Base-by-base conservation (phyloP, 2,888 invertebrate species). In the Agrotis ipsilon region DNA sequence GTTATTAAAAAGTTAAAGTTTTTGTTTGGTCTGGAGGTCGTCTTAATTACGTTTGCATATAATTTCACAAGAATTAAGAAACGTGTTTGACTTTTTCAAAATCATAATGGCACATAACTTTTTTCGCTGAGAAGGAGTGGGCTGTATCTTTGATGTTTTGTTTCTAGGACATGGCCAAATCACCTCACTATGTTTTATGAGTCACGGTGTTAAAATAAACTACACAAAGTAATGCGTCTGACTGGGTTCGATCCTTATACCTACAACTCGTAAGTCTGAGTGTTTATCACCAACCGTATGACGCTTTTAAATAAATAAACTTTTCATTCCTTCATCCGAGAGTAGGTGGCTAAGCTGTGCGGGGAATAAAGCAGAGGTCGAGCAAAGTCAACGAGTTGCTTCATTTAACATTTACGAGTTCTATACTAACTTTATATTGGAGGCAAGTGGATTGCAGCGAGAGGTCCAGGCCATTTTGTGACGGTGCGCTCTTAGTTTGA, bases 321-420 rank as follows among this genome's bases (percentile, higher is more conserved):
- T n/a, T 16, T 55, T 63, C 55, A 72, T 66, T 63, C 43, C 58
- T 77, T 81, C 76, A 54, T 65, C 19, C 65, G n/a, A 54, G 55
- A 60, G 51, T 14, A 32, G 18, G 49, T 64, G 58, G 55, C 51
- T 57, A 48, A 68, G 75, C 81, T 78, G 58, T n/a, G 24, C 19
- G 21, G 49, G 63, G 63, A 64, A 63, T 57, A 61, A 45, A 61
- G 19, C 45, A 52, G 52, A 67, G 60, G 58, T 67, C 60, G 65
- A 52, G 70, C 57, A 62, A 65, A 65, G 63, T 64, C 58, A 73
- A 57, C 57, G 72, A 71, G 70, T 68, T 63, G 62, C 63, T 79
- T 81, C 68, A 78, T 82, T 78, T 75, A 81, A 81, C 69, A 82
- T 84, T 82, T 82, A 82, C 68, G 72, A 71, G 71, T 63, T 66